A percentile compares a stretch with the other conserved stretches of the same genome.
Evolutionary conservation across 2,113 vertebrate species (phyloP).

Genomic region (Dipodomys ordii): DNA sequence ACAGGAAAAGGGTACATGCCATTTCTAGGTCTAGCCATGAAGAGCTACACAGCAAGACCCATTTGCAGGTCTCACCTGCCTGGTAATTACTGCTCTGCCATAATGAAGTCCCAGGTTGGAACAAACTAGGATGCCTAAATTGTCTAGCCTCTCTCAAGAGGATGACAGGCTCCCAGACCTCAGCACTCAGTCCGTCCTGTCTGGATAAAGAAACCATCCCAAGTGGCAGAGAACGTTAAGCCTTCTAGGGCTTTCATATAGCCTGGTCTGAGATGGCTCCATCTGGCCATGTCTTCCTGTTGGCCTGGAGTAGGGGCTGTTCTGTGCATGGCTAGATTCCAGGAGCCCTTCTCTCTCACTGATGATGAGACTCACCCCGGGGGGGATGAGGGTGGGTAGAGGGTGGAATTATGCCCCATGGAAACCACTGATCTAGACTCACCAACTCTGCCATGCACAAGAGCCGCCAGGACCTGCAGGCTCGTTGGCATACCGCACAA

Average conservation of each 20-base stretch:
- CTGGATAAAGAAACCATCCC: neutral
- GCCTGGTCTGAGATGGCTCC: too few species aligned
- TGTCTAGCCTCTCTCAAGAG: neutral
- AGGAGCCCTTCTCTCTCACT: too few species aligned
- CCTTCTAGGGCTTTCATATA: neutral
- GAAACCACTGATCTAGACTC: neutral
- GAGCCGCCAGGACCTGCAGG: too few species aligned
- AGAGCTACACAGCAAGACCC: too few species aligned
- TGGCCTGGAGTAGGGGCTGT: neutral
- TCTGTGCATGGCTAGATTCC: too few species aligned
- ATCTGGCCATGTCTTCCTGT: neutral
- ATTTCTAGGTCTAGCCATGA: neutral
- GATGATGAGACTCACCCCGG: too few species aligned
- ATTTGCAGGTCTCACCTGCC: neutral
- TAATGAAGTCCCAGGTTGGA: too few species aligned
- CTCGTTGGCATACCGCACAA: too few species aligned
- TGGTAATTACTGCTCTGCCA: neutral
- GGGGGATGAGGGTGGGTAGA: too few species aligned
- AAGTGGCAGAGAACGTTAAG: neutral
- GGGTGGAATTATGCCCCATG: neutral
- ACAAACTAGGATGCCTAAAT: neutral
- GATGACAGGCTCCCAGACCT: neutral
- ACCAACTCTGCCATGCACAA: too few species aligned
- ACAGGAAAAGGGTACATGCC: rapidly evolving
- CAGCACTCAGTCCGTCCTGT: neutral